Evolutionary conservation across 2,113 vertebrate genomes (phyloP), one percentile per base, ranked within the genome.

Genomic region (Toxotes jaculatrix): DNA sequence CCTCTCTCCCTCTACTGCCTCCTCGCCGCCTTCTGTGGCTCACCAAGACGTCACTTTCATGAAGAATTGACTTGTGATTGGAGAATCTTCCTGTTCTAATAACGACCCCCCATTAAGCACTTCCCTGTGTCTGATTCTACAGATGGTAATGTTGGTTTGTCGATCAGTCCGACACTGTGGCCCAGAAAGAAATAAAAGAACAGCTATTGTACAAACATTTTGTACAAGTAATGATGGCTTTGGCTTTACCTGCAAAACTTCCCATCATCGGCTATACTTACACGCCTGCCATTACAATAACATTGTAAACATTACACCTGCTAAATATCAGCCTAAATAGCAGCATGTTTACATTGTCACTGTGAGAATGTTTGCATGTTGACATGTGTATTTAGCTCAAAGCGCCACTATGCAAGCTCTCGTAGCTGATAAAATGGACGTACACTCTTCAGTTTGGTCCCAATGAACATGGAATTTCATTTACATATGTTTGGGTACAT

Each of bases 31-130:
- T 77, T 65, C 60, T 47, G 34, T 21, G 27, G 73, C 51, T 68
- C 13, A 63, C 36, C 34, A 67, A 21, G 57, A 17, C 45, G 38
- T 81, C 16, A 53, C 65, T 61, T 86, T 51, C 45, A 73, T 76
- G 42, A 64, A 17, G 21, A 32, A 16, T 47, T 21, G 43, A 38
- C 14, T 49, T 72, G 38, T 49, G 59, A 63, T 74, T 51, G 40
- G 23, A 64, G 3, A 49, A 57, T 65, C 4, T 65, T 43, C 67
- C 8, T 32, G 4, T 34, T 38, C 19, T 56, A 60, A 63, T 34
- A 43, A 47, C 38, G 38, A 38, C 56, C 21, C 27, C 16, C 17
- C 23, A 55, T 23, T 45, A 53, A 34, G 32, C 56, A 59, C 47
- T 36, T 56, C 45, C 27, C 38, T 40, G 17, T 38, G 12, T 49